Conservation (phyloP, 2,113 vertebrate genomes). For the Rynchops niger region DNA sequence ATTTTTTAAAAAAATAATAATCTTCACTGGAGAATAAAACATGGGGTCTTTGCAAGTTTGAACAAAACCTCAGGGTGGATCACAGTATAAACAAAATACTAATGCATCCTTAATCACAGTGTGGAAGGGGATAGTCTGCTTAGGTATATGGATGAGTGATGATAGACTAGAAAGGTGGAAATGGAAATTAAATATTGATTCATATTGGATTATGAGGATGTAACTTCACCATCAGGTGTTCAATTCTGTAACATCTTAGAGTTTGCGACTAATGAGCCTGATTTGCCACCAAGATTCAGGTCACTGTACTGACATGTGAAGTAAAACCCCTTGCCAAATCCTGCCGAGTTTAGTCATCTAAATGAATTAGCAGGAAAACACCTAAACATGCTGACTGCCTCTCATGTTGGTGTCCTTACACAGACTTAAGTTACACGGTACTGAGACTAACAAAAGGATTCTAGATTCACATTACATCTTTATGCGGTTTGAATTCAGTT, state of each 20-base stretch:
- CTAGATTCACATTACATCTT: not conserved
- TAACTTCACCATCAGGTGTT: not conserved
- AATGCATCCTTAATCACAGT: not conserved
- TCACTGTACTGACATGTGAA: not conserved
- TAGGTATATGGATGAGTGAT: not conserved
- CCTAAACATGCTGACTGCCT: not conserved
- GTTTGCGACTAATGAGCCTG: not conserved
- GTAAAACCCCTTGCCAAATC: not conserved
- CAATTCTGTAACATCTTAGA: not conserved
- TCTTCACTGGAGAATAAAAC: not conserved
- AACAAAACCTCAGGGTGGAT: conserved; percentile 8
- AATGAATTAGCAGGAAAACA: not conserved
- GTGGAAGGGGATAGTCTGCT: not conserved
- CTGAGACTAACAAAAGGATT: not conserved
- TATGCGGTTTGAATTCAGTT: not conserved
- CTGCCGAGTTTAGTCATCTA: not conserved
- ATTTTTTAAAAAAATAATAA: not conserved
- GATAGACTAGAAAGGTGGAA: not conserved
- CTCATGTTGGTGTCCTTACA: not conserved
- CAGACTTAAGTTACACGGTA: not conserved
- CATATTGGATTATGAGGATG: not conserved
- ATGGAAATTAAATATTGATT: not conserved
- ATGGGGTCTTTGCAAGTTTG: not conserved
- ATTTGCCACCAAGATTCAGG: not conserved
- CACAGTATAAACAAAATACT: not conserved